Evolutionary conservation across 2,113 vertebrate species (phyloP), one percentile per base, ranked within the genome.

Genomic region (Thymallus thymallus): DNA sequence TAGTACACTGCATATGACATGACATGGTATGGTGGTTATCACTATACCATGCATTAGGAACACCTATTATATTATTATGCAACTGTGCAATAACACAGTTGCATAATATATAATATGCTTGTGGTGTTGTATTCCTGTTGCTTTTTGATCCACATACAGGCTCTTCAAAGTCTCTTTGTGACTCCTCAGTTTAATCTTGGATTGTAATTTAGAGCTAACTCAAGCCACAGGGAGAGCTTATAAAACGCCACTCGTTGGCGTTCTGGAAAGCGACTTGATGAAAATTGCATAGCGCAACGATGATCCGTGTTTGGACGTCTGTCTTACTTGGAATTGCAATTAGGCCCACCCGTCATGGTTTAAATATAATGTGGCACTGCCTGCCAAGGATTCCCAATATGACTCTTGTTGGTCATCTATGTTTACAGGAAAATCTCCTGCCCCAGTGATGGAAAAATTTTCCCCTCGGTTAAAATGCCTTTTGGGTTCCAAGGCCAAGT

Each of bases 321-420:
- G 65, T 58, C 29, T 66, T 68, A 69, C 71, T 68, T 79, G 68
- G 77, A 65, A 41, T 64, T 58, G 10, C 22, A 63, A 22, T n/a
- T 22, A 46, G n/a, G 23, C 48, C 63, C 55, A 24, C 10, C 61
- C 64, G 46, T 60, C 48, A 20, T 29, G 46, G 62, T 75, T 69
- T 22, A 69, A 60, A 70, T n/a, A 32, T 61, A 67, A 72, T 77
- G 48, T 73, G 46, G 6, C n/a, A 6, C 48, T 0, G 46, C 68
- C n/a, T 13, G 35, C 64, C 71, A 73, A 35, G 22, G 32, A 48
- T 68, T 51, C 26, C 51, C 64, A 61, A 13, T 22, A 56, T 58
- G 23, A 24, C 46, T 58, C 16, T 22, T 56, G 41, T 58, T 46
- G 29, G 35, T 24, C 6, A 35, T 76, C 68, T 41, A 13, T 30